Evolutionary conservation across 2,888 invertebrate species (phyloP).

Genomic region (Leptura quadrifasciata): DNA sequence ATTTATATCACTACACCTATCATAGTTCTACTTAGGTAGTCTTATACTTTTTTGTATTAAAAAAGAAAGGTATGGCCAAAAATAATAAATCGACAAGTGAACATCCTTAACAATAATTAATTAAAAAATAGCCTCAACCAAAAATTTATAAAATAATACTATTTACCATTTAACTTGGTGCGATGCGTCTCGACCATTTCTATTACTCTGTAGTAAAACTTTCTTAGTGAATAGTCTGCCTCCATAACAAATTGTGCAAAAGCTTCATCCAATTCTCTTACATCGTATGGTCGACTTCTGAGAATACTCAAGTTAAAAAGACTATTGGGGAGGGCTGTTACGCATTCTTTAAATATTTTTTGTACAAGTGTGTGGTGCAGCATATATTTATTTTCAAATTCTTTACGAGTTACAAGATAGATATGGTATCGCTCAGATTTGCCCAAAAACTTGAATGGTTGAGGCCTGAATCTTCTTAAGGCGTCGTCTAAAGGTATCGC

Average conservation of each 20-base stretch:
- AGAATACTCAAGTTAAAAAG: conserved; percentile 73
- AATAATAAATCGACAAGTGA: too few relatives aligned
- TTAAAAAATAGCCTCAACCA: too few relatives aligned
- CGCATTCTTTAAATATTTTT: conserved; percentile 76
- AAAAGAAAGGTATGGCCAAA: too few relatives aligned
- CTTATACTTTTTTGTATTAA: too few relatives aligned
- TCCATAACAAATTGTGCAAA: conserved; percentile 61
- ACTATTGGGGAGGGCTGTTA: conserved; percentile 75
- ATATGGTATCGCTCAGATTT: conserved; percentile 78
- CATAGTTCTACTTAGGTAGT: too few relatives aligned
- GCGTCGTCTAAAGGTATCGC: conserved; percentile 78
- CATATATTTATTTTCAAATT: conserved; percentile 77
- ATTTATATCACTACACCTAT: too few relatives aligned
- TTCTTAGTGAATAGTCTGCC: conserved; percentile 57
- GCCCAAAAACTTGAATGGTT: conserved; percentile 79
- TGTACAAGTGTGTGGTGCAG: conserved; percentile 80
- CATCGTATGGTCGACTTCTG: conserved; percentile 58
- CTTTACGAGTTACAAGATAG: conserved; percentile 77
- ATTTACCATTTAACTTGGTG: conserved; percentile 50
- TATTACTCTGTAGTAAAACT: conserved; percentile 61
- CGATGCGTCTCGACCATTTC: conserved; percentile 59
- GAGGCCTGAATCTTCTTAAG: conserved; percentile 74
- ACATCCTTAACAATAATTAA: too few relatives aligned
- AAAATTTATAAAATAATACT: background rate
- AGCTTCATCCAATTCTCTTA: conserved; percentile 59